phyloP scores from a whole-genome alignment of 2,797 vertebrate species.

The Todus mexicanus region DNA sequence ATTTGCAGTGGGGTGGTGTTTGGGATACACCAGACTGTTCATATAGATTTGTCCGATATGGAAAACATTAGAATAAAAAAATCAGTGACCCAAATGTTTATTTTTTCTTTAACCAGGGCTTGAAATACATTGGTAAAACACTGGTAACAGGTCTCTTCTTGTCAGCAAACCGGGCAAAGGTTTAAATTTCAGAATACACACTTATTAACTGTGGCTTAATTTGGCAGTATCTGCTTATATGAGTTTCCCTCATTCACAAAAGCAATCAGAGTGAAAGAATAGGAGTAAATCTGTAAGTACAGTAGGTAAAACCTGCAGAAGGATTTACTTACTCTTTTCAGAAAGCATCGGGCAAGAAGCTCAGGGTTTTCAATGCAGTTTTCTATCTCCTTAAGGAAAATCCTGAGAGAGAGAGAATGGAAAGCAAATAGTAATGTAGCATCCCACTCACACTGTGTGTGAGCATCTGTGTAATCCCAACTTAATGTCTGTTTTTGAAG shows the following conservation, averaged over 20 bases:
- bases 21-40: neutral
- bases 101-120: neutral
- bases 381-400: conserved; percentile 91
- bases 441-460: neutral
- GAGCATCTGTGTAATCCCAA: neutral
- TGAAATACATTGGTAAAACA: neutral
- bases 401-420: conserved; percentile 73
- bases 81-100: too few species aligned
- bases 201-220: neutral
- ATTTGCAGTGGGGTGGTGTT: neutral
- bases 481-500: neutral
- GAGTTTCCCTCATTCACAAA: neutral
- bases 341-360: conserved; percentile 89
- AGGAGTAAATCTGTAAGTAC: neutral
- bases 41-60: neutral
- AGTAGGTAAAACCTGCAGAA: neutral
- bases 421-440: neutral
- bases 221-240: neutral
- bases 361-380: conserved; percentile 90
- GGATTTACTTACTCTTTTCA: conserved; percentile 87
- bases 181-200: neutral
- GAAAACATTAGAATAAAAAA: neutral
- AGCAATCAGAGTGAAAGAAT: neutral
- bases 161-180: neutral
- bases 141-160: neutral